These are phyloP conservation scores for Neocrepidodera transversa DNA, from an alignment of 2,888 invertebrate species.

Conservation along the genomic window DNA sequence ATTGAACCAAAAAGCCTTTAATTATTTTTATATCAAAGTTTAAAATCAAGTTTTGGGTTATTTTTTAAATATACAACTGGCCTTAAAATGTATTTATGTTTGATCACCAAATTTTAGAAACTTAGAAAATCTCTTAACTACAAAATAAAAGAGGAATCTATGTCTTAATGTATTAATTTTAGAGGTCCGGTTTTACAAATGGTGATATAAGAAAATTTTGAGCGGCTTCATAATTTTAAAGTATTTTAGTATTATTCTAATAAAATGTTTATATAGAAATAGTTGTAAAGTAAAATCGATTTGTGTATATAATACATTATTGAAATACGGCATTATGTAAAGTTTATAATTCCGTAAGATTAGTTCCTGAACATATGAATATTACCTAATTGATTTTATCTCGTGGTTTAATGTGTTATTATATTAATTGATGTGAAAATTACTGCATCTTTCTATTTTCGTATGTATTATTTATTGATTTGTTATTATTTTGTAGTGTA, in stretches of 20 bases:
- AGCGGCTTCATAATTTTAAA: neutral
- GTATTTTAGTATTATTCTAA: constrained; percentile 9
- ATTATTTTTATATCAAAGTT: no score
- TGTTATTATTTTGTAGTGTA: constrained; percentile 44
- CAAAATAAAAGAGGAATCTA: no score
- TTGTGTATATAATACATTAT: constrained; percentile 10
- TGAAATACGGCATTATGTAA: constrained; percentile 17
- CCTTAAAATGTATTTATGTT: no score
- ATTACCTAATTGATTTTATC: constrained; percentile 14
- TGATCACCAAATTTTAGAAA: no score
- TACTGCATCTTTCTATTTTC: constrained; percentile 31
- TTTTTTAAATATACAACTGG: no score
- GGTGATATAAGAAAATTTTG: no score
- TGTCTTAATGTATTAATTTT: no score
- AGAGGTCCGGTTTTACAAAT: no score
- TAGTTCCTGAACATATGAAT: constrained; percentile 26
- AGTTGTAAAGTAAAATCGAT: constrained; percentile 6
- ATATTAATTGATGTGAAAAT: constrained; percentile 33
- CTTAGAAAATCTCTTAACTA: no score
- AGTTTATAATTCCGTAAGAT: constrained; percentile 9
- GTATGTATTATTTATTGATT: constrained; percentile 51
- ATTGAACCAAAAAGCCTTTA: no score
- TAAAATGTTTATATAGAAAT: constrained; percentile 13
- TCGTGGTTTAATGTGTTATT: constrained; percentile 7
- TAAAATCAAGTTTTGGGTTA: no score